Evolutionary conservation across 2,113 vertebrate genomes (phyloP), one percentile per base, ranked within the genome.

Genomic region (Tor tambroides): DNA sequence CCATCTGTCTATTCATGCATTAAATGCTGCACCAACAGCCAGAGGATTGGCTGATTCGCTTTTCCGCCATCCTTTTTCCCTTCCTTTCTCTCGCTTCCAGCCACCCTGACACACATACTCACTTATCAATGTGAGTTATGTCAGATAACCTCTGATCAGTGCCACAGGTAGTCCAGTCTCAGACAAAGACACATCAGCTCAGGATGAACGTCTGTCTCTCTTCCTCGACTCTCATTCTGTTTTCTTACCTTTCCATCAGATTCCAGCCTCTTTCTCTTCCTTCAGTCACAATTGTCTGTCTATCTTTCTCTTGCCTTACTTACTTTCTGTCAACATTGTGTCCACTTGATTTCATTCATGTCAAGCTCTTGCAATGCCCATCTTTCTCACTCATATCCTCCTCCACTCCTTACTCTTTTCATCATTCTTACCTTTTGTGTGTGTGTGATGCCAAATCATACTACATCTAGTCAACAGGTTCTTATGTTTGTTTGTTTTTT

Each of bases 261-360:
- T 54, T 32, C 26, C 77, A 56, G 30, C 19, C 51, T 59, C 28
- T 35, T 79, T 59, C 77, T 54, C 26, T 79, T 79, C 72, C 19
- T 79, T 59, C 30, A 59, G 28, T 79, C 30, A 32, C 51, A 56
- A 35, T n/a, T 59, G n/a, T 35, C 77, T 35, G 49, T 79, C 77
- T 49, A 46, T 46, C 72, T 49, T 79, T 38, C 51, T 38, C 77
- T 35, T 56, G 51, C 51, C 51, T 79, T 32, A 7, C 77, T 38
- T 79, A 51, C 35, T 79, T 54, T 59, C 77, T 79, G 51, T 79
- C 51, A 79, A 79, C 51, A 79, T 79, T 56, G 77, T 56, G 21
- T 79, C 51, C 77, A 79, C 10, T 79, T 79, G 77, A 79, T 79
- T 79, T 79, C 11, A 56, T 79, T 79, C 77, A 59, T 59, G 77